Percentiles rank a stretch among this genome's conserved stretches.
Conservation (phyloP, 2,113 vertebrate genomes). For the Echinops telfairi region DNA sequence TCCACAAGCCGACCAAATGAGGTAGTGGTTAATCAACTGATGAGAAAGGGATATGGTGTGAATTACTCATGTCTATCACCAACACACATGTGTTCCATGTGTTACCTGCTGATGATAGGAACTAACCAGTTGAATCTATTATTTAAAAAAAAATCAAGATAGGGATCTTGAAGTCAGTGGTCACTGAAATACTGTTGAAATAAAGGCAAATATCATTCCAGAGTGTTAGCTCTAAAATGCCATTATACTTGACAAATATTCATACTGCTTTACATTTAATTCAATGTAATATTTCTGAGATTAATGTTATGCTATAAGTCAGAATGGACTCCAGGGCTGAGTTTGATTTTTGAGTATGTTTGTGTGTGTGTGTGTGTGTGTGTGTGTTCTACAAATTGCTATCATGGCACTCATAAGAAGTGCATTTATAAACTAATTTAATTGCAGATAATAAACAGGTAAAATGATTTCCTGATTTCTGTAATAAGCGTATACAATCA, state of each 20-base stretch:
- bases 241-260: not conserved
- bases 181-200: not conserved
- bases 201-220: not conserved
- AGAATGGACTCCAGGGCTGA: too few relatives aligned
- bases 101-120: not conserved
- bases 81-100: not conserved
- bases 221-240: not conserved
- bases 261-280: not conserved
- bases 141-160: not conserved
- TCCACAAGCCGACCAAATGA: not conserved
- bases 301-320: not conserved
- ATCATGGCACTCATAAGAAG: not conserved
- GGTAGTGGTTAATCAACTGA: conserved; percentile 22
- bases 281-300: not conserved
- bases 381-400: not conserved
- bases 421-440: not conserved
- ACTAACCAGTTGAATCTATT: not conserved
- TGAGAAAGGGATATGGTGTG: not conserved
- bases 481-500: not conserved
- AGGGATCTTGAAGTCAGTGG: not conserved
- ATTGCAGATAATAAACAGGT: too few relatives aligned
- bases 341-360: too few relatives aligned
- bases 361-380: too few relatives aligned
- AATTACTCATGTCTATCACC: not conserved
- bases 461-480: too few relatives aligned